A percentile compares a stretch with the other conserved stretches of the same genome.
These are phyloP conservation scores for Ochropacha duplaris DNA, from an alignment of 2,888 invertebrate genomes.

Conservation along the genomic window DNA sequence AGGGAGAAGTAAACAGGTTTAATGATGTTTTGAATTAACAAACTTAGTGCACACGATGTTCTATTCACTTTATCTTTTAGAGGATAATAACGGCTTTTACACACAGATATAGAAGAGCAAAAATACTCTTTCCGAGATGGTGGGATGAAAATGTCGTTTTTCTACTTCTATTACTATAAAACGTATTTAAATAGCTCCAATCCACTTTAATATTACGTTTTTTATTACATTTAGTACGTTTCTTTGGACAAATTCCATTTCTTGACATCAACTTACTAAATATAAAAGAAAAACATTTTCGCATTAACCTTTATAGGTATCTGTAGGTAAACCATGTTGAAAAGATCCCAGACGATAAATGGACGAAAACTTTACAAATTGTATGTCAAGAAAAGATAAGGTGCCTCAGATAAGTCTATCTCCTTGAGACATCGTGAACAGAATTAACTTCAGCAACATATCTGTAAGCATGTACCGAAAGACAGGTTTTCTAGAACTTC, in stretches of 20 bases:
- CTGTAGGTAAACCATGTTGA: background rate
- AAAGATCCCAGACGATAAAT: slow-evolving; percentile 3
- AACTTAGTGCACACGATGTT: no score
- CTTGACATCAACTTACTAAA: background rate
- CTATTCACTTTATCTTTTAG: no score
- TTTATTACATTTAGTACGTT: no score
- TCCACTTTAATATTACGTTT: background rate
- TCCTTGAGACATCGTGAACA: background rate
- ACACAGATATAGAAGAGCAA: no score
- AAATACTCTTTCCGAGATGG: no score
- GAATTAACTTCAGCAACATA: background rate
- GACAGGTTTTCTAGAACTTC: slow-evolving; percentile 1
- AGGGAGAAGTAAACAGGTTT: no score
- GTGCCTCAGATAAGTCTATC: no score
- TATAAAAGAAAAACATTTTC: slow-evolving; percentile 1
- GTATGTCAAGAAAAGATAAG: background rate
- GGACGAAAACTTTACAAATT: slow-evolving; percentile 2
- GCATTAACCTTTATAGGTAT: background rate
- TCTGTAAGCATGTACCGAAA: background rate
- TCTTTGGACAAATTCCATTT: background rate
- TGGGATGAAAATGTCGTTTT: no score
- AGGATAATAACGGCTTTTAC: no score
- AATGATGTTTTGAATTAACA: no score
- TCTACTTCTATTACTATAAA: no score
- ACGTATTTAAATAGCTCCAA: background rate